Evolutionary conservation across 2,888 invertebrate genomes (phyloP).

Genomic region (Fissipunctia ypsillon): DNA sequence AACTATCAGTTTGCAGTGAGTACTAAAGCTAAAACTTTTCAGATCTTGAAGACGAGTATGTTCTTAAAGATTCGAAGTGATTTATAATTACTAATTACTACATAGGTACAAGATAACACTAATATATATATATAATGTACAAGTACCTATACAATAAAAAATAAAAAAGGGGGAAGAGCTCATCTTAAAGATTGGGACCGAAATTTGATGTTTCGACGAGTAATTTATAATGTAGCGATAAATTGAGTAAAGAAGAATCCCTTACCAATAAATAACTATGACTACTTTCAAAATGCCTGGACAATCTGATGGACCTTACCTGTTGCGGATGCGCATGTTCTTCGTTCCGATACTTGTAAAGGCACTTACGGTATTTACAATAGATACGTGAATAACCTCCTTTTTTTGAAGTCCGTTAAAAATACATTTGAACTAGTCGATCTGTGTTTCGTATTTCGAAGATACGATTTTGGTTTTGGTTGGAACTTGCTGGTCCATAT

Average conservation of each 20-base stretch:
- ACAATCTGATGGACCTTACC: neutral
- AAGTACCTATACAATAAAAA: no score
- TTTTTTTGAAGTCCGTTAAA: no score
- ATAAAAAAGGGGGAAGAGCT: no score
- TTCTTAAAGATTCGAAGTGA: no score
- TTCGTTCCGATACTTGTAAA: neutral
- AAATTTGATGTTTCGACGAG: neutral
- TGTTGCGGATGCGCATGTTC: neutral
- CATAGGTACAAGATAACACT: no score
- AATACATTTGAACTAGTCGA: neutral
- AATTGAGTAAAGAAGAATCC: neutral
- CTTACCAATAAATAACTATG: neutral
- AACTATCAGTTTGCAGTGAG: constrained; percentile 82
- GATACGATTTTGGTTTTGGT: neutral
- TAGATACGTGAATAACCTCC: neutral
- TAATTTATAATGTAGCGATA: neutral
- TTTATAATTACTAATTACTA: no score
- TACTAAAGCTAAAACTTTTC: constrained; percentile 14
- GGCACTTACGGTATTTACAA: neutral
- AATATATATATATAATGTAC: no score
- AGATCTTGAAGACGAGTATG: neutral
- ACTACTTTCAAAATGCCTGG: no score
- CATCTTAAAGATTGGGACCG: no score
- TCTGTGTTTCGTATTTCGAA: neutral
- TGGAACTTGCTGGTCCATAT: neutral